These are phyloP conservation scores for Apostichopus californicus DNA, from an alignment of 35 echinoderm and acorn worm genomes.

Conservation along the genomic window DNA sequence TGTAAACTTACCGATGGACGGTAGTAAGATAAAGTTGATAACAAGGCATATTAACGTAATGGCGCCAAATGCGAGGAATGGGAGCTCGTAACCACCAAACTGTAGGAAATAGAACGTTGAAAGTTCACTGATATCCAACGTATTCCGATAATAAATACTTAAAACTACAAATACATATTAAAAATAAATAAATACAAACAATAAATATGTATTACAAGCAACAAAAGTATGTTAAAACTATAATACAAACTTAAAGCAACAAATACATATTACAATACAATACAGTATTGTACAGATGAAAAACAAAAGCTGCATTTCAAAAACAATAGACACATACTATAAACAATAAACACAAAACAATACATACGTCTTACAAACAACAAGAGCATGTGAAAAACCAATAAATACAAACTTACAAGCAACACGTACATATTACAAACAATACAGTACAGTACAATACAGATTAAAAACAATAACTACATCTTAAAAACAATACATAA, in stretches of 20 bases:
- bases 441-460: not conserved
- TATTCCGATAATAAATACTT: too few relatives aligned
- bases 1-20: constrained; percentile 6
- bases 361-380: not conserved
- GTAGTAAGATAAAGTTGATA: constrained; percentile 17
- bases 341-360: not conserved
- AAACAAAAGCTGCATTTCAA: too few relatives aligned
- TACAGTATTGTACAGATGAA: too few relatives aligned
- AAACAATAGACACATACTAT: too few relatives aligned
- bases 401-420: not conserved
- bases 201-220: not conserved
- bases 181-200: too few relatives aligned
- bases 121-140: not conserved
- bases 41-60: not conserved
- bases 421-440: not conserved
- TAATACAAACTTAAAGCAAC: not conserved
- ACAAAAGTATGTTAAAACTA: not conserved
- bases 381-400: not conserved
- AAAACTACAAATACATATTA: too few relatives aligned
- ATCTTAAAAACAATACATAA: too few relatives aligned
- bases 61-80: constrained; percentile 5
- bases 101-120: not conserved
- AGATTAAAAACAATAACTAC: too few relatives aligned
- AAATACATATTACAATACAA: not conserved
- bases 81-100: constrained; percentile 39